These are phyloP conservation scores for Leptodirus hochenwartii DNA, from an alignment of 2,888 invertebrate species.

Conservation along the genomic window DNA sequence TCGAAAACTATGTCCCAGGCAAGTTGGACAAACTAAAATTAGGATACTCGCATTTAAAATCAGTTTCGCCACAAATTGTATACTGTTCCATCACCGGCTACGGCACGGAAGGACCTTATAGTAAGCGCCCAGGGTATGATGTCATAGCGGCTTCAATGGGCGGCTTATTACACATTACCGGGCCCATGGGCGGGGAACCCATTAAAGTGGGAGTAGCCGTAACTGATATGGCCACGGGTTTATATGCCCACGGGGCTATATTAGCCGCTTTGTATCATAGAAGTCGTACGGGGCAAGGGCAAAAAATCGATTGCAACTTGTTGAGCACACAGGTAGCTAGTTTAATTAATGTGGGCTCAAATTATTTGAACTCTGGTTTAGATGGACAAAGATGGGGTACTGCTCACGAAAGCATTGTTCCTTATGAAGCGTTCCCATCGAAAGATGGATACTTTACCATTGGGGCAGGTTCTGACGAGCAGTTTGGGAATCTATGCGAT, in stretches of 20 bases:
- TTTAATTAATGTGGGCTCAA: conserved; percentile 76
- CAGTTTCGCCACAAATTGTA: conserved; percentile 58
- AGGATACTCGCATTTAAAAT: conserved; percentile 57
- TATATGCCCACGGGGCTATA: conserved; percentile 90
- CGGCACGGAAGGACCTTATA: conserved; percentile 75
- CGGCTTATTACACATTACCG: conserved; percentile 79
- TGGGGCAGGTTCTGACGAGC: conserved; percentile 71
- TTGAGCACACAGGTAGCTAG: conserved; percentile 80
- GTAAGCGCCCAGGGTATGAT: conserved; percentile 82
- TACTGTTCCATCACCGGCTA: conserved; percentile 93
- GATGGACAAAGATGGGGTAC: conserved; percentile 79
- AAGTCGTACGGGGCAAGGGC: conserved; percentile 60
- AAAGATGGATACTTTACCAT: conserved; percentile 70
- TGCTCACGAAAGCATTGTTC: conserved; percentile 85
- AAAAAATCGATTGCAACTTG: conserved; percentile 88
- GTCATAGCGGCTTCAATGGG: conserved; percentile 88
- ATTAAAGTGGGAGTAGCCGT: conserved; percentile 86
- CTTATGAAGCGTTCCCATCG: conserved; percentile 79
- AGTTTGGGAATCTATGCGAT: conserved; percentile 56
- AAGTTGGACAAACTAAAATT: conserved; percentile 58
- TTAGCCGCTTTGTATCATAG: conserved; percentile 74
- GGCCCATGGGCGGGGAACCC: conserved; percentile 64
- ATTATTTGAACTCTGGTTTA: conserved; percentile 68
- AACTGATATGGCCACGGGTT: conserved; percentile 82
- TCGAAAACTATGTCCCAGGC: conserved; percentile 91